Percentiles rank a stretch among this genome's conserved stretches.
Conservation (phyloP, 2,797 vertebrate species). For the Tympanoctomys barrerae region DNA sequence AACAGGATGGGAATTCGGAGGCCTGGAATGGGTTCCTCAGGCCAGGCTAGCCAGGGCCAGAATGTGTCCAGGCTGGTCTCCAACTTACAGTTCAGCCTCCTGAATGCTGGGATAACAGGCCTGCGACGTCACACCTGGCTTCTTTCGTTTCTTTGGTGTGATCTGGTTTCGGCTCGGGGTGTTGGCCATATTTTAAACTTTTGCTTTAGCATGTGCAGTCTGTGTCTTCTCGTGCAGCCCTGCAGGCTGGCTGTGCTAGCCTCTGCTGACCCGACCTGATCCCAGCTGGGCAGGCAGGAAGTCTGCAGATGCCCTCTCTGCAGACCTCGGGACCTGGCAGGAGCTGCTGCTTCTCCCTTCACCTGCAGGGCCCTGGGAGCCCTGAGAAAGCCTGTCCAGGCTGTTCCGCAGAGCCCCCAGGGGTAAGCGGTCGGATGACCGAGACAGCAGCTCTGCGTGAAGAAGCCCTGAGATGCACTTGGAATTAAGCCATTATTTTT, state of each 20-base stretch:
- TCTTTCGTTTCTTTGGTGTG: neutral
- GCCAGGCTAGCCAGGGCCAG: neutral
- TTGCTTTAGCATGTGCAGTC: neutral
- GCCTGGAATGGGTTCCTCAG: neutral
- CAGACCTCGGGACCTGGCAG: neutral
- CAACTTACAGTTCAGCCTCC: too few relatives aligned
- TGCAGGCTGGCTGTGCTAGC: neutral
- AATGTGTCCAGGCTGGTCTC: too few relatives aligned
- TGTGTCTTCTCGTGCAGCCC: neutral
- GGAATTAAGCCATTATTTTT: slow-evolving; percentile 59
- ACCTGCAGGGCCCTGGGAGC: neutral
- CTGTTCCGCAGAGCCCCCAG: neutral
- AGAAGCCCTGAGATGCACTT: slow-evolving; percentile 53
- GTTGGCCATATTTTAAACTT: slow-evolving; percentile 4
- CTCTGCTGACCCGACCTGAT: neutral
- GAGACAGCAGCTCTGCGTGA: slow-evolving; percentile 51
- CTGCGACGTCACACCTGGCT: too few relatives aligned
- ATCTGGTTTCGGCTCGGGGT: neutral
- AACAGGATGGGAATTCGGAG: neutral
- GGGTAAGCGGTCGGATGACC: slow-evolving; percentile 25
- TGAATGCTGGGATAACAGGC: too few relatives aligned
- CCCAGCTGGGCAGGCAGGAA: neutral
- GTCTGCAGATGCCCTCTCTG: too few relatives aligned
- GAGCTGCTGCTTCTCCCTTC: neutral
- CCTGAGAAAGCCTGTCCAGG: slow-evolving; percentile 42